A percentile compares a stretch with the other conserved stretches of the same genome.
Conservation (phyloP, 2,113 vertebrate species). For the Elephantulus edwardii region DNA sequence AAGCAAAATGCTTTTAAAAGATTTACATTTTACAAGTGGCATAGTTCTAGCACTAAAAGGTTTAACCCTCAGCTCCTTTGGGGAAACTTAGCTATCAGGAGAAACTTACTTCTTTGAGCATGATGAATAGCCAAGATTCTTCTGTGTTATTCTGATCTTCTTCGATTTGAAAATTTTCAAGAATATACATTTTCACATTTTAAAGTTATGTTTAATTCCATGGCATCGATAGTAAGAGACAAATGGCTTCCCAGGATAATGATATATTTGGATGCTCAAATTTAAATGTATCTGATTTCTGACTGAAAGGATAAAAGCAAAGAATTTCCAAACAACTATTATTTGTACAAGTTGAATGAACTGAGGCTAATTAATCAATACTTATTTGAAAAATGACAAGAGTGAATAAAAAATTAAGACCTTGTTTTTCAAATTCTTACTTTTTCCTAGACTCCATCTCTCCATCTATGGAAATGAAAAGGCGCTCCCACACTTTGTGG, state of each 20-base stretch:
- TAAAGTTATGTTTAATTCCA: constrained; percentile 38
- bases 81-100: constrained; percentile 46
- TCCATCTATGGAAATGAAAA: neutral
- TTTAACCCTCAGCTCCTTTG: constrained; percentile 57
- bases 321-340: neutral
- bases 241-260: neutral
- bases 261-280: constrained; percentile 12
- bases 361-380: neutral
- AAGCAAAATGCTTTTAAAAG: constrained; percentile 64
- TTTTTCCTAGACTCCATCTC: neutral
- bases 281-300: constrained; percentile 16
- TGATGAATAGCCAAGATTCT: constrained; percentile 15
- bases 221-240: neutral
- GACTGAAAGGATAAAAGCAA: neutral
- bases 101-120: constrained; percentile 4
- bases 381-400: neutral
- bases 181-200: neutral
- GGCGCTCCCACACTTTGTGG: neutral
- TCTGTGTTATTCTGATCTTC: neutral
- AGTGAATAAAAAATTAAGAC: neutral
- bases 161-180: constrained; percentile 14
- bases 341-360: neutral
- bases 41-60: constrained; percentile 55
- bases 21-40: constrained; percentile 63
- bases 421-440: neutral